phyloP scores from a whole-genome alignment of 2,113 vertebrate species.

The Sander vitreus region DNA sequence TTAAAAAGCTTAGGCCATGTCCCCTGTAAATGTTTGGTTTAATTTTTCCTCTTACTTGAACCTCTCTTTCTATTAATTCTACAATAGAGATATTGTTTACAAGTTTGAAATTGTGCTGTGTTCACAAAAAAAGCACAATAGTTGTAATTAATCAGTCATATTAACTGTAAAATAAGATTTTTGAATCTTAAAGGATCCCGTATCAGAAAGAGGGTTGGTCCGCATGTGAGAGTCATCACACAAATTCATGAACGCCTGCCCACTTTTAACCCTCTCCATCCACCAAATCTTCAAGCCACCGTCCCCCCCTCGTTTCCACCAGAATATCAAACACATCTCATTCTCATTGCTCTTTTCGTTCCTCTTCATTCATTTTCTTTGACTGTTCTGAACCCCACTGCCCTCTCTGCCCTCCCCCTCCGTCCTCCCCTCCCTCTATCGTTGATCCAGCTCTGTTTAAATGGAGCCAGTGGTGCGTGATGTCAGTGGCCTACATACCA shows the following conservation, averaged over 20 bases:
- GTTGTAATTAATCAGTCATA: background rate
- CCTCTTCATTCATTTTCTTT: constrained; percentile 33
- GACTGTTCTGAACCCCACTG: constrained; percentile 32
- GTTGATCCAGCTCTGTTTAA: constrained; percentile 45
- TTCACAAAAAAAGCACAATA: background rate
- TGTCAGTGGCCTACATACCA: constrained; percentile 77
- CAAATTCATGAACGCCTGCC: constrained; percentile 7
- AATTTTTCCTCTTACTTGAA: background rate
- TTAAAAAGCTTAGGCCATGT: background rate
- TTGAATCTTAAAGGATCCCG: background rate
- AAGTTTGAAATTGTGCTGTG: background rate
- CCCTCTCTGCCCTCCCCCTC: background rate
- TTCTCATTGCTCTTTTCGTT: constrained; percentile 33
- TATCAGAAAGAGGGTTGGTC: constrained; percentile 16
- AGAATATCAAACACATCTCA: constrained; percentile 39
- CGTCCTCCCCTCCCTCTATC: constrained; percentile 7
- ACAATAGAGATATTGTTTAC: background rate
- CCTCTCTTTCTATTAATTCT: background rate
- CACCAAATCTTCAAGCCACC: constrained; percentile 15
- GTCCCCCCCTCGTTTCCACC: background rate
- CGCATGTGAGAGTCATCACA: constrained; percentile 34
- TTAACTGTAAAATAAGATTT: background rate
- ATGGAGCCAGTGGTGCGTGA: constrained; percentile 67
- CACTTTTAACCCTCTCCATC: constrained; percentile 23
- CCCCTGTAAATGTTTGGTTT: background rate